Evolutionary conservation across 2,888 invertebrate species (phyloP).

Genomic region (Campoplex nolae): DNA sequence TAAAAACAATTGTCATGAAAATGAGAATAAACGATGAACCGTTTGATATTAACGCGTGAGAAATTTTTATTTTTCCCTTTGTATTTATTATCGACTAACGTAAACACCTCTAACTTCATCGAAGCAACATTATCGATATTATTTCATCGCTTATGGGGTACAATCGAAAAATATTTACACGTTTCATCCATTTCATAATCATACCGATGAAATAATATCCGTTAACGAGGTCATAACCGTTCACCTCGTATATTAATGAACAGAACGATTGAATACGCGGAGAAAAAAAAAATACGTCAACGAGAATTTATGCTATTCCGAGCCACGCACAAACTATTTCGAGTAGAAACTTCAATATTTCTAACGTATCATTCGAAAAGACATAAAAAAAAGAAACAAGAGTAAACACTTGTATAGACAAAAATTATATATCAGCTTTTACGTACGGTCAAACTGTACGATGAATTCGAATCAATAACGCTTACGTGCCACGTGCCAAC

Average conservation of each 20-base stretch:
- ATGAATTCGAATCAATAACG: conserved; percentile 67
- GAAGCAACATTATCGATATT: neutral
- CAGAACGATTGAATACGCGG: neutral
- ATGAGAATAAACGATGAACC: neutral
- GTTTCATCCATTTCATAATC: neutral
- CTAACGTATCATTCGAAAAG: neutral
- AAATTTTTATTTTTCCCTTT: neutral
- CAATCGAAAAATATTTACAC: neutral
- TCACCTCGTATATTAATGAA: neutral
- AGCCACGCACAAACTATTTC: neutral
- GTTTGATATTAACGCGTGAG: neutral
- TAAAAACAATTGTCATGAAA: neutral
- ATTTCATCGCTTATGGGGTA: neutral
- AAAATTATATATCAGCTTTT: neutral
- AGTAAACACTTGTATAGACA: neutral
- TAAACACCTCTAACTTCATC: neutral
- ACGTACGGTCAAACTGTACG: conserved; percentile 26
- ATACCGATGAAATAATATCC: neutral
- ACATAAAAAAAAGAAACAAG: neutral
- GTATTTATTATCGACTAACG: neutral
- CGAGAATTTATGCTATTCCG: neutral
- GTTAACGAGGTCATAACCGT: neutral
- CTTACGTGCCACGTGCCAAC: conserved; percentile 68
- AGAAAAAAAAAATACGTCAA: neutral
- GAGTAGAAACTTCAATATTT: neutral